These are phyloP conservation scores for Lymantria monacha DNA, from an alignment of 2,888 invertebrate genomes.

Conservation along the genomic window DNA sequence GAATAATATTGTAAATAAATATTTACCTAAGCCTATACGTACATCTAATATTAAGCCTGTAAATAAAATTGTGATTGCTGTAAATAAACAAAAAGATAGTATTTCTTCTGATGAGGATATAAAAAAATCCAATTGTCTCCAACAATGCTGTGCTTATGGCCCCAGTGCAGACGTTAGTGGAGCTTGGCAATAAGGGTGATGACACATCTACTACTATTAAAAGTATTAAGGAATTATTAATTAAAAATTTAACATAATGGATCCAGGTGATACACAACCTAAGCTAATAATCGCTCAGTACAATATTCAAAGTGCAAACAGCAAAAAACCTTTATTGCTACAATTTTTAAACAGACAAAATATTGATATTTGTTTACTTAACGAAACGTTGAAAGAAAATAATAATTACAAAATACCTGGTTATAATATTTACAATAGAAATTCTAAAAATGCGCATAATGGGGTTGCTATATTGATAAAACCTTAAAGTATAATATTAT, in stretches of 20 bases:
- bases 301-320: conserved; percentile 1
- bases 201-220: not conserved
- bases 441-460: not conserved
- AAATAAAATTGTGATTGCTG: not conserved
- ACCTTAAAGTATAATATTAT: not conserved
- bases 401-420: not conserved
- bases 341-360: not conserved
- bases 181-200: not conserved
- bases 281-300: conserved; percentile 2
- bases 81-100: not conserved
- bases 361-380: conserved; percentile 2
- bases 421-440: conserved; percentile 2
- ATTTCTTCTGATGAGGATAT: not conserved
- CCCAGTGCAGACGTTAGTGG: not conserved
- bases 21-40: not conserved
- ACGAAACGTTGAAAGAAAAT: conserved; percentile 2
- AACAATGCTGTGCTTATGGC: not conserved
- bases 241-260: conserved; percentile 4
- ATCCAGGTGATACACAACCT: not conserved
- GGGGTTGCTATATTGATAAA: conserved; percentile 4
- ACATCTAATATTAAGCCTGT: not conserved
- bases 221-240: not conserved
- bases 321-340: conserved; percentile 1
- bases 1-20: not conserved
- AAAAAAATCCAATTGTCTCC: not conserved